These are phyloP conservation scores for Varanus salvator DNA, from an alignment of 2,113 vertebrate species.

Conservation along the genomic window DNA sequence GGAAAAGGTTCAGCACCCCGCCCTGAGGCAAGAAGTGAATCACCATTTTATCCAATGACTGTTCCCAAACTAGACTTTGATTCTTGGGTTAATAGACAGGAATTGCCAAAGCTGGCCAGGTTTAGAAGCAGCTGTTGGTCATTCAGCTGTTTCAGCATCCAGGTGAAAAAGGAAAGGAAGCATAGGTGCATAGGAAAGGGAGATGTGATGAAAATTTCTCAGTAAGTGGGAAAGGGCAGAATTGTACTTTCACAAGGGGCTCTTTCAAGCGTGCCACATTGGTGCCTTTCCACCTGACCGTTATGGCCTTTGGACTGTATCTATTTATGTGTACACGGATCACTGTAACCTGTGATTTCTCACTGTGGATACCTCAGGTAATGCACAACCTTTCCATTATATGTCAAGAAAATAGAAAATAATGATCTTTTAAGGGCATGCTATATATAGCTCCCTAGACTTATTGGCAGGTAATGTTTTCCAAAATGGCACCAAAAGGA, in stretches of 20 bases:
- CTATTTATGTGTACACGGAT: slow-evolving; percentile 3
- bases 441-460: not conserved
- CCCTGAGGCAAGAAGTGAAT: not conserved
- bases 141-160: not conserved
- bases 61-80: not conserved
- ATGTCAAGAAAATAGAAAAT: slow-evolving; percentile 9
- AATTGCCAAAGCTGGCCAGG: not conserved
- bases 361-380: slow-evolving; percentile 13
- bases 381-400: slow-evolving; percentile 37
- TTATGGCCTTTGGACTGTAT: slow-evolving; percentile 6
- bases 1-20: too few relatives aligned
- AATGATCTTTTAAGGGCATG: slow-evolving; percentile 4
- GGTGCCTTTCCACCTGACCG: not conserved
- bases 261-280: not conserved
- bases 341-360: slow-evolving; percentile 14
- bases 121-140: not conserved
- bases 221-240: not conserved
- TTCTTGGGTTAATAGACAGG: not conserved
- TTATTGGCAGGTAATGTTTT: accelerated
- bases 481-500: not conserved
- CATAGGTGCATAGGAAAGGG: not conserved
- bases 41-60: not conserved
- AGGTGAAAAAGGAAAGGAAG: not conserved
- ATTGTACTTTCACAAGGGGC: not conserved
- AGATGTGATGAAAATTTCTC: not conserved